Evolutionary conservation across 2,888 invertebrate genomes (phyloP), one percentile per base, ranked within the genome.

Genomic region (Torymus auratus): DNA sequence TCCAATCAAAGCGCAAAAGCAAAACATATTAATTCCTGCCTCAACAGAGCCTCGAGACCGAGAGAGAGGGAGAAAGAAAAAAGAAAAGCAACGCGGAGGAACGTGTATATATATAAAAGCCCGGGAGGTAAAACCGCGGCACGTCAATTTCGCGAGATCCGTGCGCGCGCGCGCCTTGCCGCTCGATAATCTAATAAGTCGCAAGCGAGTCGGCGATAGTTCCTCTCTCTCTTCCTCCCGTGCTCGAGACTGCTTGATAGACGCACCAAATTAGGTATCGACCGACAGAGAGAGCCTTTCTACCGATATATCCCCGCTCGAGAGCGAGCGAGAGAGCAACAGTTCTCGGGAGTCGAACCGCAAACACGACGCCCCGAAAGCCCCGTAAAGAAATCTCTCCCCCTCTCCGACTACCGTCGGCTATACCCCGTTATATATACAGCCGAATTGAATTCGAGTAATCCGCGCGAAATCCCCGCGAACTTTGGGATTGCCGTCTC

Each of bases 391-490:
- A 76, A 69, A 76, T 62, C 61, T 69, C 14, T n/a, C 61, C 58
- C 20, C 14, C 20, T 11, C 60, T 14, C 3, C 28, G 5, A 28
- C 28, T 7, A 28, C 28, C 28, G 7, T 7, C 28, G 7, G 20
- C 20, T 2, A 0, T 7, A 28, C 28, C 28, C 28, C 28, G 28
- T 28, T 28, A 28, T 28, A 28, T 28, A 28, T 28, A 28, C 28
- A 70, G 12, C 62, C 17, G 60, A 71, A 78, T 78, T 65, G 83
- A 79, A 78, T 76, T 69, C 68, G 67, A 60, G 58, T 82, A 81
- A 82, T 80, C 80, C 76, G 56, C 69, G 65, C 55, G 78, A 81
- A 81, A 75, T 79, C 71, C 78, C 77, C 74, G 58, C 10, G 61
- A 68, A 61, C 52, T 53, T 67, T 1, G 17, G 5, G 71, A 81